Percentiles rank a stretch among this genome's conserved stretches.
phyloP scores from a whole-genome alignment of 2,888 invertebrate genomes.

The Meghimatium bilineatum region DNA sequence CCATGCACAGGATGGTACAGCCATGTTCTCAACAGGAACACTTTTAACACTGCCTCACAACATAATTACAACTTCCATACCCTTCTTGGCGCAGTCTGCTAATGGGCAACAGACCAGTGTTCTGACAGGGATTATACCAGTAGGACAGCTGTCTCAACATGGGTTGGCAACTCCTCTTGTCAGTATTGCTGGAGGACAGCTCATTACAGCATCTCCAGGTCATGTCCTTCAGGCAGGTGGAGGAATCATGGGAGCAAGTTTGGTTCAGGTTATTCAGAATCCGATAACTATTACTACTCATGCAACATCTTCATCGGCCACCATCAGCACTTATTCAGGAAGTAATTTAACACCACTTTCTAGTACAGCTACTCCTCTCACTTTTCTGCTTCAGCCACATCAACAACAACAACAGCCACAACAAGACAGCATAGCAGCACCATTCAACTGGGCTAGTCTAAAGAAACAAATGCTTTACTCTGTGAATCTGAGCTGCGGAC shows the following conservation, averaged over 20 bases:
- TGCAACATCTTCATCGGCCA: conserved; percentile 1
- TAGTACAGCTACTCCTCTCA: conserved; percentile 56
- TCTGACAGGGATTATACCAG: conserved; percentile 42
- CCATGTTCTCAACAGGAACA: neutral
- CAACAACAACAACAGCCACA: conserved; percentile 20
- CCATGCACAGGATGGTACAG: conserved; percentile 7
- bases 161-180: neutral
- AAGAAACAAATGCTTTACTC: conserved; percentile 71
- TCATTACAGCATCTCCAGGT: conserved; percentile 41
- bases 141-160: conserved; percentile 4
- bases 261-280: no score
- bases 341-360: no score
- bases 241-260: neutral
- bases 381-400: conserved; percentile 63
- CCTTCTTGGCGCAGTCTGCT: conserved; percentile 40
- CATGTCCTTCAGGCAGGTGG: conserved; percentile 17
- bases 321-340: conserved; percentile 34
- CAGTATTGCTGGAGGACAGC: conserved; percentile 36
- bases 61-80: conserved; percentile 41
- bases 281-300: neutral
- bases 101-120: conserved; percentile 38
- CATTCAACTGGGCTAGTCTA: conserved; percentile 64
- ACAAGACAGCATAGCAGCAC: conserved; percentile 52
- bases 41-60: conserved; percentile 47
- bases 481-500: conserved; percentile 80